Evolutionary conservation across 2,113 vertebrate species (phyloP), one percentile per base, ranked within the genome.

Genomic region (Pampusana beccarii): DNA sequence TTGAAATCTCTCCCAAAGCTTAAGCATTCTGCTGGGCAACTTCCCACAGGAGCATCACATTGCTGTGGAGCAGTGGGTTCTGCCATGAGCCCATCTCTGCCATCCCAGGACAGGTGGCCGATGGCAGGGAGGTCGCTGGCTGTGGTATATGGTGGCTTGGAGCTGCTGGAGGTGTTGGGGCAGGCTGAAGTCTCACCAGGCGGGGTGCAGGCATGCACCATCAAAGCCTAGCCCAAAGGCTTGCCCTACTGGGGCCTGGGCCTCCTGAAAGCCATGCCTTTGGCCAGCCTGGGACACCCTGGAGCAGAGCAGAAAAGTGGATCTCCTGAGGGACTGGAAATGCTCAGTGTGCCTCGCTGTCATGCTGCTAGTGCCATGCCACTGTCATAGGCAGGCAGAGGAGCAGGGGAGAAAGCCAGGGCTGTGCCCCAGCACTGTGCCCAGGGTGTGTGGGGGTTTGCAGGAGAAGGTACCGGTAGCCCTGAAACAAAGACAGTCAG

Each of bases 381-480:
- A 6, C 67, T 13, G 14, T 62, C 11, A 7, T 0, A 0, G 50
- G 36, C 40, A 53, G 79, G 36, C 28, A 48, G 31, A 57, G 53
- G 42, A 29, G 17, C 54, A 67, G 9, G 17, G 7, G 11, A 65
- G 56, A 50, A 42, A 70, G 46, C 23, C n/a, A n/a, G 9, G 15
- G 13, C 40, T 0, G 0, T 75, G 42, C 16, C 38, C 26, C 58
- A 50, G 34, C 16, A 28, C 84, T 1, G 1, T 51, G 28, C 48
- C 73, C 15, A 14, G 33, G 4, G 3, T 13, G 4, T 29, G 16
- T 0, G 0, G 15, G 5, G 8, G 13, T 9, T 70, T 88, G n/a
- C 56, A 33, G 60, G 42, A 81, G 7, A 24, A 91, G 5, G 36
- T 57, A 19, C 36, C 38, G 40, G 16, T 53, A 79, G 38, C 17